phyloP scores from a whole-genome alignment of 1,140 invertebrate species.

The Lordiphosa stackelbergi region DNA sequence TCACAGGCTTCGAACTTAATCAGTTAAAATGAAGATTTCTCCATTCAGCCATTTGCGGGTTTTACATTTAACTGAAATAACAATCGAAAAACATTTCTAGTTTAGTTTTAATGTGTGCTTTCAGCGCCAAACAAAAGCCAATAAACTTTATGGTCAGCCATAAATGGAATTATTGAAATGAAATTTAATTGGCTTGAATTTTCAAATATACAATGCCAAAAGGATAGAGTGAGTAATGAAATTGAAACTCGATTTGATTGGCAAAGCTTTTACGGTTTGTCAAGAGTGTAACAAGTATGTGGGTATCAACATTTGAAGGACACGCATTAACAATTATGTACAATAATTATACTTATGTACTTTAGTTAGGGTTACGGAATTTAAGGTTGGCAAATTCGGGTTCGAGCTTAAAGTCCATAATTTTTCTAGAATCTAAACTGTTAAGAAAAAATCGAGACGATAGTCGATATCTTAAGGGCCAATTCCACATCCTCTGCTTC shows the following conservation, averaged over 20 bases:
- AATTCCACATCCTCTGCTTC: no score
- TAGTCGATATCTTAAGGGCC: no score
- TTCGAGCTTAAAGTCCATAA: no score
- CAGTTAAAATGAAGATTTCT: constrained; percentile 11
- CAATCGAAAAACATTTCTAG: constrained; percentile 17
- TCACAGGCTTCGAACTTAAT: constrained; percentile 12
- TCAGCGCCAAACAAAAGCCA: constrained; percentile 4
- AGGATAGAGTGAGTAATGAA: not conserved
- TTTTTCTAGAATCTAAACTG: no score
- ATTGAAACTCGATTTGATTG: not conserved
- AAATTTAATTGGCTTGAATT: constrained; percentile 7
- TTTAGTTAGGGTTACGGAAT: no score
- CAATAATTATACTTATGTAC: no score
- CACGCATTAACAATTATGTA: no score
- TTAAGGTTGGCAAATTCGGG: no score
- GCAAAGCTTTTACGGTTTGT: no score
- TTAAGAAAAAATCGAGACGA: no score
- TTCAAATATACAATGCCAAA: not conserved
- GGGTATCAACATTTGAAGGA: no score
- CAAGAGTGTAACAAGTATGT: no score
- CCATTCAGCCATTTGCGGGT: constrained; percentile 23
- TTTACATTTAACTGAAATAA: constrained; percentile 25
- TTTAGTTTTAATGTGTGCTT: not conserved
- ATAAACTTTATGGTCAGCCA: constrained; percentile 9
- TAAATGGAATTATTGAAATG: constrained; percentile 20